Evolutionary conservation across 2,113 vertebrate genomes (phyloP), one percentile per base, ranked within the genome.

Genomic region (Planiliza haematocheilus): DNA sequence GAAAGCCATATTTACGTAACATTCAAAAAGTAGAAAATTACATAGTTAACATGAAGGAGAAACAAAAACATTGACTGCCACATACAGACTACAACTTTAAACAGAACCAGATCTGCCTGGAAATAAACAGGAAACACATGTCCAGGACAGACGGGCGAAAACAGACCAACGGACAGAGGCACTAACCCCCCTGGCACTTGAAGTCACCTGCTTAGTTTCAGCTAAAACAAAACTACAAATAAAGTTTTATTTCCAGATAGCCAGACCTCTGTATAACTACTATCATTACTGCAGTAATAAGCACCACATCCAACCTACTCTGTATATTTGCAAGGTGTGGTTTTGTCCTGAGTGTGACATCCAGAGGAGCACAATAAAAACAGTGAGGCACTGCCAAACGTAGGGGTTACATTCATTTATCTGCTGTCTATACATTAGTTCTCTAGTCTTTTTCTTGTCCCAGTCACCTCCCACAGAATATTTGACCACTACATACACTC

Each of bases 111-210:
- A 83, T 45, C 60, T 84, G 83, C 24, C 34, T 53, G 49, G 51
- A 58, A 80, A 82, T 43, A 82, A 82, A 84, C 70, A 85, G 78
- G 82, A 88, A 88, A 73, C 81, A 77, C 67, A 76, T 80, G 71
- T 68, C 64, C 18, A 10, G 49, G 70, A 70, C 67, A 81, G 70
- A 85, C 68, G 72, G 61, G 49, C 76, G 49, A 51, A 71, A 51
- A 71, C 41, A 42, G 65, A 69, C 65, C 67, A 56, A 72, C 18
- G 14, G 68, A 67, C 64, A 52, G 67, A 74, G 66, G 45, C 46
- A 71, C 53, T 0, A 48, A 38, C 10, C 60, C 53, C 1, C 3
- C 8, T n/a, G 37, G 50, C 75, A n/a, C 43, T 41, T 8, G 1
- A 7, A 18, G 60, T 72, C 63, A 74, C 79, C 68, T 76, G 64